Percentiles rank a stretch among this genome's conserved stretches.
Evolutionary conservation across 2,113 vertebrate species (phyloP).

Genomic region (Bos indicus): DNA sequence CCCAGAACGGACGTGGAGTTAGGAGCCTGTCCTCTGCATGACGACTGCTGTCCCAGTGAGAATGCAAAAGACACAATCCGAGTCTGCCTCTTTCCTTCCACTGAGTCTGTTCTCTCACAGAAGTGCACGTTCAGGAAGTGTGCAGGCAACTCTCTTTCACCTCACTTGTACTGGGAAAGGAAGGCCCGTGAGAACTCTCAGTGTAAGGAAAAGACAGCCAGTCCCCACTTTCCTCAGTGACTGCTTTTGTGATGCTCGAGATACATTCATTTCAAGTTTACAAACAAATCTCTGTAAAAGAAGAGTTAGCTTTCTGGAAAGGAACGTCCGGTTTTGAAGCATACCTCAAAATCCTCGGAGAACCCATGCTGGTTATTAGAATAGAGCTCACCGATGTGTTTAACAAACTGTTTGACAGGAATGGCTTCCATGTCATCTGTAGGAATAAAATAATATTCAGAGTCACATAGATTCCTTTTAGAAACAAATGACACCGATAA

Average conservation of each 20-base stretch:
- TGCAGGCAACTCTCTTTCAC: not conserved
- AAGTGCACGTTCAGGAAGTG: not conserved
- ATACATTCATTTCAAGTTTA: not conserved
- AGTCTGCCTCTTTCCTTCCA: not conserved
- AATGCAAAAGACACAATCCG: not conserved
- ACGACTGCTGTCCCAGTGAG: not conserved
- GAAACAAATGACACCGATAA: not conserved
- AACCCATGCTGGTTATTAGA: slow-evolving; percentile 93
- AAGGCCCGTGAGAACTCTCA: not conserved
- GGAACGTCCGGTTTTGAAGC: slow-evolving; percentile 56
- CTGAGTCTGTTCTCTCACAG: not conserved
- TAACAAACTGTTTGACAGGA: slow-evolving; percentile 92
- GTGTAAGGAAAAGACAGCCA: not conserved
- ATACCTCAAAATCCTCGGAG: slow-evolving; percentile 95
- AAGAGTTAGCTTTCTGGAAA: not conserved
- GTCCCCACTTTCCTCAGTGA: not conserved
- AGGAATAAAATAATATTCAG: slow-evolving; percentile 63
- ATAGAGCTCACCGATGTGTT: slow-evolving; percentile 91
- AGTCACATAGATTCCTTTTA: slow-evolving; percentile 23
- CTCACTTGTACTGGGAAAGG: not conserved
- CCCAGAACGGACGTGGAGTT: not conserved
- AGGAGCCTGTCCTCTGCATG: not conserved
- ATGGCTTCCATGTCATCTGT: slow-evolving; percentile 96
- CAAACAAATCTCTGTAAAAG: not conserved
- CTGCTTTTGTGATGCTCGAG: not conserved